Evolutionary conservation across 23 tunicate species (phyloP).

Genomic region (Clavelina lepadiformis): DNA sequence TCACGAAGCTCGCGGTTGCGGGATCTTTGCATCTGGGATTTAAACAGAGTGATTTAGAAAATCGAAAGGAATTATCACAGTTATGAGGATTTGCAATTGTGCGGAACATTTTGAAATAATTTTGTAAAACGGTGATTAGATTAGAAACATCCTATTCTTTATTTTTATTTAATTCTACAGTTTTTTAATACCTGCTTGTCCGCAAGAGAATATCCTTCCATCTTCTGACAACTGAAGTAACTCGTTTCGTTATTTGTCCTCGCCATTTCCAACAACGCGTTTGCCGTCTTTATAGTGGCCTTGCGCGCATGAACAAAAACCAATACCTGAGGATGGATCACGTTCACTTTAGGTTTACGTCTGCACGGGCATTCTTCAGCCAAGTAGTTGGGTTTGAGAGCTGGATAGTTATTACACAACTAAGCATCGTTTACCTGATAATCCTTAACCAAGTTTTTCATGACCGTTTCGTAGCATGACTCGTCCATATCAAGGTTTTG

Average conservation of each 20-base stretch:
- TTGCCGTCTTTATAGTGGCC: constrained; percentile 74
- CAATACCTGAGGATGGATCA: constrained; percentile 64
- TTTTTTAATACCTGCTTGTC: constrained; percentile 76
- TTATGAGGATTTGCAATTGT: too few species aligned
- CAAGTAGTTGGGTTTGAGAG: too few species aligned
- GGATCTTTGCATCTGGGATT: constrained; percentile 71
- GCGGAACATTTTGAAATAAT: too few species aligned
- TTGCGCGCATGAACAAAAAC: constrained; percentile 96
- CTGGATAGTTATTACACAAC: background rate
- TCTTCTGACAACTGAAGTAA: constrained; percentile 49
- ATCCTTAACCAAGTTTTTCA: constrained; percentile 54
- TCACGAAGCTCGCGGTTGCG: constrained; percentile 73
- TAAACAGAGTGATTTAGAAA: too few species aligned
- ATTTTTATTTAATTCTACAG: too few species aligned
- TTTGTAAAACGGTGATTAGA: too few species aligned
- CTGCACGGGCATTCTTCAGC: too few species aligned
- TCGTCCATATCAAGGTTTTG: constrained; percentile 80
- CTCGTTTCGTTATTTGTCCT: constrained; percentile 51
- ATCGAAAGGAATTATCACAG: too few species aligned
- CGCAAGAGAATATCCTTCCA: constrained; percentile 64
- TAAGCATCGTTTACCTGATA: constrained; percentile 42
- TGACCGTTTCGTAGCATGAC: constrained; percentile 63
- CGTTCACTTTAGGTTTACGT: too few species aligned
- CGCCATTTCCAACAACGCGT: constrained; percentile 76
- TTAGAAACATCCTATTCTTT: too few species aligned